phyloP scores from a whole-genome alignment of 2,888 invertebrate species.

The Timema podura region DNA sequence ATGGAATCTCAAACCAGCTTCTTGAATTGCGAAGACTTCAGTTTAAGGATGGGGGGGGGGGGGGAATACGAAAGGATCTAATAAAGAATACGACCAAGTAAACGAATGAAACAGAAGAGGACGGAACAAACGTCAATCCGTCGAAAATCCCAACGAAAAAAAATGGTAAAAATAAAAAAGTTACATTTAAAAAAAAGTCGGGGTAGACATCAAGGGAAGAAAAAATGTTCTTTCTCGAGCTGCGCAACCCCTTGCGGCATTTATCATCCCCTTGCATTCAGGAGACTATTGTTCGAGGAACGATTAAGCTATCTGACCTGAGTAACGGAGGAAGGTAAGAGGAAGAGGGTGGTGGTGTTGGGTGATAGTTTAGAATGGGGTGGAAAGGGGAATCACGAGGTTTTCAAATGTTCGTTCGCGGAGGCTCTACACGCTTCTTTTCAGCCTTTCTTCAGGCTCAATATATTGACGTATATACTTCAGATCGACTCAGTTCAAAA shows the following conservation, averaged over 20 bases:
- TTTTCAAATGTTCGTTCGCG: too few relatives aligned
- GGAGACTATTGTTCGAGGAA: conserved; percentile 26
- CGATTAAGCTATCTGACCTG: conserved; percentile 32
- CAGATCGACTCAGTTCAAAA: too few relatives aligned
- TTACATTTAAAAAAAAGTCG: background rate
- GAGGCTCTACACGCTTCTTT: too few relatives aligned
- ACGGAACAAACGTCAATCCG: background rate
- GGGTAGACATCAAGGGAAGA: background rate
- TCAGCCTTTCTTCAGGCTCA: too few relatives aligned
- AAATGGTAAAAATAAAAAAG: background rate
- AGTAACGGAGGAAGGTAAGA: conserved; percentile 13
- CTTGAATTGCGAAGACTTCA: background rate
- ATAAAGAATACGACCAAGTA: background rate
- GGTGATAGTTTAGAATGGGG: too few relatives aligned
- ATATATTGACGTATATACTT: too few relatives aligned
- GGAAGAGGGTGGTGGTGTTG: background rate
- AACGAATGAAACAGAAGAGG: background rate
- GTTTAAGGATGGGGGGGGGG: background rate
- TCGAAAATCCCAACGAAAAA: background rate
- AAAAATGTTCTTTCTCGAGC: background rate
- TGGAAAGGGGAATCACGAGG: too few relatives aligned
- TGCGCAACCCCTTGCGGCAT: conserved; percentile 17
- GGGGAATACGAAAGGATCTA: background rate
- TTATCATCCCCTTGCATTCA: conserved; percentile 28
- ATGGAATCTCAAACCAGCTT: background rate